phyloP scores from a whole-genome alignment of 2,888 invertebrate genomes.

The Embidobia sp. region DNA sequence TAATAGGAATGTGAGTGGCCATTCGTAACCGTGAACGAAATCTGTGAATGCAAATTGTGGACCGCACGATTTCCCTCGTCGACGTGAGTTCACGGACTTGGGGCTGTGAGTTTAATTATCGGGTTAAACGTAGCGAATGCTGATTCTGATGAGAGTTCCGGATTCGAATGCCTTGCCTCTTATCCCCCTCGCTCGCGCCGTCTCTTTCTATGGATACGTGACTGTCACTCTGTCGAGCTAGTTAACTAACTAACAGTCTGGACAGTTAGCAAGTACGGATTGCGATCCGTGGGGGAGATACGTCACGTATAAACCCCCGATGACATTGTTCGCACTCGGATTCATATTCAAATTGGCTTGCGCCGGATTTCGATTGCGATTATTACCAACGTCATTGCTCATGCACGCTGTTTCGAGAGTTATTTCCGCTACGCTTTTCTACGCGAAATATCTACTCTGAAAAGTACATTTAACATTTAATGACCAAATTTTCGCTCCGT shows the following conservation, averaged over 20 bases:
- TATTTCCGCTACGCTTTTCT: conserved; percentile 64
- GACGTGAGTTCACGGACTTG: conserved; percentile 67
- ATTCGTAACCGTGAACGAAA: conserved; percentile 71
- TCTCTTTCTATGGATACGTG: conserved; percentile 74
- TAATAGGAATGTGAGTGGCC: conserved; percentile 52
- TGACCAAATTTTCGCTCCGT: conserved; percentile 4
- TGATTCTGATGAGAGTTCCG: conserved; percentile 81
- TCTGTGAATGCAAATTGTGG: conserved; percentile 78
- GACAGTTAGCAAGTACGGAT: conserved; percentile 77
- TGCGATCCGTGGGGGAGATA: conserved; percentile 80
- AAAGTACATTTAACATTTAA: conserved; percentile 39
- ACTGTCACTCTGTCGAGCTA: conserved; percentile 80
- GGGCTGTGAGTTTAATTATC: conserved; percentile 79
- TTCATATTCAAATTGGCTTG: conserved; percentile 81
- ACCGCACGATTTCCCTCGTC: conserved; percentile 78
- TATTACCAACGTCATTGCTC: conserved; percentile 77
- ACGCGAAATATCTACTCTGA: conserved; percentile 37
- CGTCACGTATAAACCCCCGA: conserved; percentile 79
- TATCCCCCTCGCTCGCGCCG: conserved; percentile 58
- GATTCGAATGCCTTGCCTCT: conserved; percentile 77
- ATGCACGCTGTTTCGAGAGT: conserved; percentile 71
- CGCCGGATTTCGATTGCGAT: conserved; percentile 77
- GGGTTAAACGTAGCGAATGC: conserved; percentile 81
- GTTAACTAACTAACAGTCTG: conserved; percentile 80
- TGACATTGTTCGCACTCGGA: conserved; percentile 81